Base-by-base conservation (phyloP, 2,113 vertebrate genomes). In the Channa maculata region DNA sequence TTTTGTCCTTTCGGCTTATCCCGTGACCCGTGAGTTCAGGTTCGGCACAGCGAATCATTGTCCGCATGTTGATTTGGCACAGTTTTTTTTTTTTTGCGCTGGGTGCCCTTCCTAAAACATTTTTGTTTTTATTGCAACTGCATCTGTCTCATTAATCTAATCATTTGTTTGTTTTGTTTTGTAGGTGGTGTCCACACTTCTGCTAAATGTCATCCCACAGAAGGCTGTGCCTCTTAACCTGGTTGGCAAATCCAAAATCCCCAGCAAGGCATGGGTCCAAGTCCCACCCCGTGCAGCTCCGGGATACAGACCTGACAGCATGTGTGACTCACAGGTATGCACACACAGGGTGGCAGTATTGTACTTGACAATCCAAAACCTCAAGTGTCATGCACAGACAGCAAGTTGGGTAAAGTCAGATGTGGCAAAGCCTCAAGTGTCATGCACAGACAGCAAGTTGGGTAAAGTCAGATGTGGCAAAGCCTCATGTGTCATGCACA, bases 301-400 rank as follows among this genome's bases (percentile, higher is more conserved):
- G 0, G 90, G 91, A 1, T 96, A 96, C 71, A 71, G 65, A 8
- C 93, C 96, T 0, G 93, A 96, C 3, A 94, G 87, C 0, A 98
- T 99, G 97, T 98, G 96, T 54, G 97, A 99, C 85, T 99, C 98
- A 36, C 95, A 97, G 97, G 97, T 99, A 88, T 4, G 33, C 5
- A 11, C 8, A 13, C 13, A 34, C 54, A 51, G 6, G 4, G 6
- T 4, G 6, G 4, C 4, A 7, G 9, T 1, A 53, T 39, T 14
- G 10, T 11, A 43, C 10, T 14, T 9, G 53, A 3, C 13, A 6
- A 5, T 33, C 37, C n/a, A 44, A 43, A 49, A 15, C 39, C 0
- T 3, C 11, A 1, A 10, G 3, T 54, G 4, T 41, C 41, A 48
- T 24, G 24, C 24, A 57, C 5, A 8, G 2, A 14, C 34, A 57